Conservation (phyloP, 2,888 invertebrate genomes). For the Drosophila aldrichi region DNA sequence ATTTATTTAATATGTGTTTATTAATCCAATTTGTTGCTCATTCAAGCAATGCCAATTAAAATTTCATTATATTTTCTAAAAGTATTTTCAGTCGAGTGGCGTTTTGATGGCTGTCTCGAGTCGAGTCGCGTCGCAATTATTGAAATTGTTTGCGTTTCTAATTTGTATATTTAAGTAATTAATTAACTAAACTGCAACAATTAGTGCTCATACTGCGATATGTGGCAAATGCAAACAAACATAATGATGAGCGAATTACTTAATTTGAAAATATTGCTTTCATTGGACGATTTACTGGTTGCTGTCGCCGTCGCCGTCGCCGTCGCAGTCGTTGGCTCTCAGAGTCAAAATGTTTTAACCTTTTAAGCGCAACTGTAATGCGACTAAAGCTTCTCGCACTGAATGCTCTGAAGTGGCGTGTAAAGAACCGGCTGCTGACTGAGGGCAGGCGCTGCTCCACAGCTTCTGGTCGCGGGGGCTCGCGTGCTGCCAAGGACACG, state of each 20-base stretch:
- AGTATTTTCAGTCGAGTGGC: constrained; percentile 3
- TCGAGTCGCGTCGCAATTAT: constrained; percentile 5
- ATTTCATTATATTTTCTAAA: background rate
- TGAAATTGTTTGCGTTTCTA: constrained; percentile 45
- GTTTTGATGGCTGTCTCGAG: constrained; percentile 26
- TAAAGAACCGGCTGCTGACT: constrained; percentile 3
- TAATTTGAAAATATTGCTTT: constrained; percentile 61
- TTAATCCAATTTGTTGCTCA: constrained; percentile 3
- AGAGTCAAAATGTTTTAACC: constrained; percentile 75
- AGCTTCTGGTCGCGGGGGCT: constrained; percentile 7
- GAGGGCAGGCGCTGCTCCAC: constrained; percentile 3
- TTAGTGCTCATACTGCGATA: constrained; percentile 27
- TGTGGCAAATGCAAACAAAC: constrained; percentile 13
- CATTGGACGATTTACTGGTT: constrained; percentile 57
- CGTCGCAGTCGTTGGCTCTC: constrained; percentile 38
- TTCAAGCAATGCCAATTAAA: background rate
- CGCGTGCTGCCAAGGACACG: constrained; percentile 59
- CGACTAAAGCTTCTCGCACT: constrained; percentile 66
- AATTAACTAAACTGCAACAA: constrained; percentile 56
- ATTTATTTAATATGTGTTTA: background rate
- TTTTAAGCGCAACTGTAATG: constrained; percentile 75
- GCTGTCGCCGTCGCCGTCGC: too few species aligned
- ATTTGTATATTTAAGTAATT: constrained; percentile 47
- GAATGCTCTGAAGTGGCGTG: constrained; percentile 20
- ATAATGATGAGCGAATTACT: constrained; percentile 40